phyloP scores from a whole-genome alignment of 2,797 vertebrate species.

The Rhynchonycteris naso region DNA sequence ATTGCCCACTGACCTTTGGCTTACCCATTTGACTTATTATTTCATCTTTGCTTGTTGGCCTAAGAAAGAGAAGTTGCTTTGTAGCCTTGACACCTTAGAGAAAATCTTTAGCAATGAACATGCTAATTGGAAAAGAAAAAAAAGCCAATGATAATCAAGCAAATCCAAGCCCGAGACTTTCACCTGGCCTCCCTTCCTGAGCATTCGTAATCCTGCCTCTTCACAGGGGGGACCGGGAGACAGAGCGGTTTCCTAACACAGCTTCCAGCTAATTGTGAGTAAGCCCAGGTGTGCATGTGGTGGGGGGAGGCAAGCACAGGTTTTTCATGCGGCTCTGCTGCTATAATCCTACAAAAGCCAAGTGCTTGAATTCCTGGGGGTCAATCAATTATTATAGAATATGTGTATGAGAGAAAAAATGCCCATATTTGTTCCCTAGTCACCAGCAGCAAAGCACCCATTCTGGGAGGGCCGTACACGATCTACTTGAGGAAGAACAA shows the following conservation, averaged over 20 bases:
- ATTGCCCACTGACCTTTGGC: neutral
- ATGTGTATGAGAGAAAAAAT: neutral
- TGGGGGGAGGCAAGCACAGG: fast-evolving
- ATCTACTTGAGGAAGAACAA: neutral
- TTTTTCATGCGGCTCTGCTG: neutral
- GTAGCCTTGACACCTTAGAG: conserved; percentile 6
- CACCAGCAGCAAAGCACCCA: conserved; percentile 20
- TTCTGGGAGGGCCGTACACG: neutral
- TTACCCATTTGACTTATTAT: neutral
- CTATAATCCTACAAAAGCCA: conserved; percentile 70
- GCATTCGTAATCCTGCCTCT: conserved; percentile 60
- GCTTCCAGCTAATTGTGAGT: conserved; percentile 71
- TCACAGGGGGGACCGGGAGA: conserved; percentile 68
- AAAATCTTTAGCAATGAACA: conserved; percentile 41
- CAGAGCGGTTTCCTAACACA: conserved; percentile 73
- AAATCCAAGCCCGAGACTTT: conserved; percentile 49
- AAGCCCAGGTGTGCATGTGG: neutral
- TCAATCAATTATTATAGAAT: conserved; percentile 67
- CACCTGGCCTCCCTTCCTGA: conserved; percentile 65
- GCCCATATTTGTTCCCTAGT: conserved; percentile 66
- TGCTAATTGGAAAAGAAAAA: neutral
- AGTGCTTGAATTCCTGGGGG: conserved; percentile 67
- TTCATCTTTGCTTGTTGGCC: neutral
- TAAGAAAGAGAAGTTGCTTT: neutral
- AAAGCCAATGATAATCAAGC: conserved; percentile 42